Evolutionary conservation across 2,113 vertebrate species (phyloP).

Genomic region (Synchiropus splendidus): DNA sequence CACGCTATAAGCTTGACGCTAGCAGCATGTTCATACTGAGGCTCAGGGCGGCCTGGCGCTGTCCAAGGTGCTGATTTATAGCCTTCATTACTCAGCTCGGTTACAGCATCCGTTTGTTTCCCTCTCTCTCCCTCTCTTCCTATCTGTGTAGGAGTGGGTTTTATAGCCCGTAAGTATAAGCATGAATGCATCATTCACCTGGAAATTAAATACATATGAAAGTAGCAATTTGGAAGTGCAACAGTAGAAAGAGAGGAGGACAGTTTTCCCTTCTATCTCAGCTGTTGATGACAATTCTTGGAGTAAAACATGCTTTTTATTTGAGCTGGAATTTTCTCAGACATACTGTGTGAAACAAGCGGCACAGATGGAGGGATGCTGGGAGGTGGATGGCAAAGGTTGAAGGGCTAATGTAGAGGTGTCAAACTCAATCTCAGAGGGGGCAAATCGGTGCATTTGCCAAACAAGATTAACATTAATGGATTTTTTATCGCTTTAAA

Average conservation of each 20-base stretch:
- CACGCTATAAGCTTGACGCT: constrained; percentile 1
- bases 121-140: too few species aligned
- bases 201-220: constrained; percentile 2
- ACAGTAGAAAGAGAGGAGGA: too few species aligned
- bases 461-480: too few species aligned
- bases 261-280: too few species aligned
- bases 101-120: not conserved
- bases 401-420: not conserved
- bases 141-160: constrained; percentile 6
- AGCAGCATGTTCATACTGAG: constrained; percentile 5
- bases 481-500: too few species aligned
- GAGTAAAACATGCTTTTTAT: too few species aligned
- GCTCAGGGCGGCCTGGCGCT: constrained; percentile 32
- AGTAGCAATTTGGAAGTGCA: too few species aligned
- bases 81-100: constrained; percentile 47
- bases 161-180: not conserved
- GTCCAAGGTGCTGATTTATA: constrained; percentile 65
- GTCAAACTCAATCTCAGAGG: too few species aligned
- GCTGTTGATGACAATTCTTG: constrained; percentile 1
- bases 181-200: constrained; percentile 10
- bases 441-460: too few species aligned
- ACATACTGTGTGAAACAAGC: constrained; percentile 10
- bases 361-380: constrained; percentile 3
- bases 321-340: too few species aligned
- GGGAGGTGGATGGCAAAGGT: not conserved